Base-by-base conservation (phyloP, 2,797 vertebrate genomes). In the Sebastes cheni region DNA sequence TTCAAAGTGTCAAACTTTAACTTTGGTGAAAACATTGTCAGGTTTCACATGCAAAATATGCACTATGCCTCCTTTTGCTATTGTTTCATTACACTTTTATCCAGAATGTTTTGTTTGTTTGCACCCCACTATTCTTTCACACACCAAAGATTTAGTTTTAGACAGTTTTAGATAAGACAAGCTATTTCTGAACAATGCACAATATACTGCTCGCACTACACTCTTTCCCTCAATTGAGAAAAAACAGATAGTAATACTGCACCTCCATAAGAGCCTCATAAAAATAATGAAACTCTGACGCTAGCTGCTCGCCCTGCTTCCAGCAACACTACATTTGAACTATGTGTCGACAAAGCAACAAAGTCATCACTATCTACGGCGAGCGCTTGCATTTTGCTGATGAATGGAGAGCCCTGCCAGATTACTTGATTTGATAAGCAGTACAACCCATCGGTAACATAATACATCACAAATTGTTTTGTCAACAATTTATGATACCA, bases 391-490 rank as follows among this genome's bases (percentile, higher is more conserved):
- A 95, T 95, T 95, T 94, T 89, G 87, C 92, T 96, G 95, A 96
- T 95, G 92, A 95, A 96, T 96, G 93, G 93, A 88, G 87, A 89
- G 83, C 85, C 85, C 93, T 94, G 93, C 91, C 94, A 95, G 95
- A 96, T 96, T 95, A 95, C 95, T 95, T 95, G 95, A 96, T 96
- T 96, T 96, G 95, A 96, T 96, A 95, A 96, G 95, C 94, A 95
- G 93, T 95, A 95, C 95, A 96, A 95, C 93, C 94, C 93, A 95
- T 94, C 93, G 90, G 91, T 94, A 96, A 96, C 94, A 95, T 95
- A 95, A 96, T 95, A 96, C 94, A 96, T 96, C 95, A 96, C 95
- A 96, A 96, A 96, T 96, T 96, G 96, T 96, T 96, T 96, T 96
- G 95, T 96, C 95, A 96, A 95, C 95, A 96, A 96, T 96, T 96